Evolutionary conservation across 2,888 invertebrate species (phyloP).

Genomic region (Taenaris catops): DNA sequence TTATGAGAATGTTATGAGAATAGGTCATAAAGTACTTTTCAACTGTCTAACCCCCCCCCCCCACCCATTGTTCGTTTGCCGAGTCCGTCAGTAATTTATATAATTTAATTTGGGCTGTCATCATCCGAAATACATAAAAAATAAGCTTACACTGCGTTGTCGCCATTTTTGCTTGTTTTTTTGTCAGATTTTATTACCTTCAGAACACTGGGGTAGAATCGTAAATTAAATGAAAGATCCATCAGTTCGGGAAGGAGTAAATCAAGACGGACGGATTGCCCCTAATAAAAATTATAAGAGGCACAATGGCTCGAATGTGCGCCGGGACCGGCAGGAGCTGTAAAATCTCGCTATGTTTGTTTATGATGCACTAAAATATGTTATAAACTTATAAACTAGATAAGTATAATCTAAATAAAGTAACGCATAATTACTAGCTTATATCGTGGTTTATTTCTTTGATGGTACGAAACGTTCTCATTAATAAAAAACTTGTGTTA

Average conservation of each 20-base stretch:
- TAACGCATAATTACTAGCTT: conserved; percentile 69
- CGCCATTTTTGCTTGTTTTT: conserved; percentile 71
- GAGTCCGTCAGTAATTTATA: too few relatives aligned
- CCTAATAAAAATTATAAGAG: conserved; percentile 80
- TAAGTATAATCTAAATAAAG: conserved; percentile 77
- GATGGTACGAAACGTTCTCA: conserved; percentile 12
- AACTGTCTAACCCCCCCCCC: too few relatives aligned
- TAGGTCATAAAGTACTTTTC: too few relatives aligned
- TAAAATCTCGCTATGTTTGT: conserved; percentile 78
- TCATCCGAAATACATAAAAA: conserved; percentile 12
- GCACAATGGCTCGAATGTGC: conserved; percentile 75
- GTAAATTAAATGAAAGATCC: conserved; percentile 78
- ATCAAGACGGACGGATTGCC: conserved; percentile 78
- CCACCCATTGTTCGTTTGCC: too few relatives aligned
- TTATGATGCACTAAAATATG: conserved; percentile 78
- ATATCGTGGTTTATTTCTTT: conserved; percentile 54
- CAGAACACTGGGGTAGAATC: conserved; percentile 67
- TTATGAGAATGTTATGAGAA: too few relatives aligned
- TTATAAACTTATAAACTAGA: conserved; percentile 79
- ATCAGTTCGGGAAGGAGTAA: conserved; percentile 79
- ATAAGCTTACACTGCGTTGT: conserved; percentile 6
- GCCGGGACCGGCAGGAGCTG: conserved; percentile 70
- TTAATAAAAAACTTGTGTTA: conserved; percentile 2
- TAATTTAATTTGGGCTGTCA: conserved; percentile 5
- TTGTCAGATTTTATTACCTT: conserved; percentile 68